Base-by-base conservation (phyloP, 2,888 invertebrate genomes). In the Orchesellides sinensis region DNA sequence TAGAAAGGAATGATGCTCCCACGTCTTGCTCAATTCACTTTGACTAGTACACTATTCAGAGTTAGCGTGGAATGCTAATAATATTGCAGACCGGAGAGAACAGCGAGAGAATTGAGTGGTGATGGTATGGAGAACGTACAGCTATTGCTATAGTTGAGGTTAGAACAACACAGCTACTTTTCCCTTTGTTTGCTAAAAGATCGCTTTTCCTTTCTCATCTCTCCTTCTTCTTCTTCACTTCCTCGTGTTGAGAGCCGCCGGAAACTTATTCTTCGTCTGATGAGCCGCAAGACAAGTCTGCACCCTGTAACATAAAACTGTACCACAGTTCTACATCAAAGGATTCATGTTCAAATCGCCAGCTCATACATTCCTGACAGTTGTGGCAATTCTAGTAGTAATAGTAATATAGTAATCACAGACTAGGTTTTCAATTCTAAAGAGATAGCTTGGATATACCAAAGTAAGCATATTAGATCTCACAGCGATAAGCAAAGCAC, bases 191-290 rank as follows among this genome's bases (percentile, higher is more conserved):
- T 40, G 40, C 40, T 10, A 40, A 40, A 40, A 40, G n/a, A 14
- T n/a, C 72, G 47, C 73, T 40, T 75, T 35, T 65, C 77, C 61
- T 27, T 63, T 47, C 59, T 32, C 56, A 56, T 78, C 78, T 40
- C 61, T 49, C 49, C 47, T 54, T 63, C 77, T 72, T 69, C 70
- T 59, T 63, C 47, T 70, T 65, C 81, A 84, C 83, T 84, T 86
- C 81, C 86, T 81, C 84, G 81, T 84, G 83, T 80, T 84, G 83
- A 78, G 82, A 84, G 83, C 61, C 61, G 74, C 84, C 86, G 86
- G 86, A 86, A 84, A 83, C 83, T 86, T 86, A 84, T 83, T 84
- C 84, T 82, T 83, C 54, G 68, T 75, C 81, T 83, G 83, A 79
- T 40, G 40, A 81, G 74, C 86, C 83, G 82, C 81, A 81, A 66